Conservation (phyloP, 1,140 invertebrate species). For the Temnothorax longispinosus region DNA sequence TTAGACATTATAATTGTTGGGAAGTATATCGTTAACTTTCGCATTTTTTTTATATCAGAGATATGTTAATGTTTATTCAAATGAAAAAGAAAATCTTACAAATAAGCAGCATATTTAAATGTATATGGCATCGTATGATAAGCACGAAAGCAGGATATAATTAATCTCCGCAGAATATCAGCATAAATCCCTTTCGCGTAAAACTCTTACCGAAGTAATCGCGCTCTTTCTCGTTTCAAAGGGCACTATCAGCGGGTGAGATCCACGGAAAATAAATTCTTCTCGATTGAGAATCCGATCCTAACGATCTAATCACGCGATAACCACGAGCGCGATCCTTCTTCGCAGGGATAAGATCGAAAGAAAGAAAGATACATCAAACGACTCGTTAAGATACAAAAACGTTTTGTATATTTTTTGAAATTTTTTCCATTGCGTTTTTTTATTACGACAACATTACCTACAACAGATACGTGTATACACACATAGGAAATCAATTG, state of each 20-base stretch:
- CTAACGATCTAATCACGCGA: slow-evolving; percentile 52
- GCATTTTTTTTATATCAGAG: too few species aligned
- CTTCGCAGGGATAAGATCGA: slow-evolving; percentile 48
- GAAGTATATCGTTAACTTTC: not conserved
- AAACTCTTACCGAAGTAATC: slow-evolving; percentile 31
- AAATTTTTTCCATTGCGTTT: slow-evolving; percentile 5
- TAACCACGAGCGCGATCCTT: slow-evolving; percentile 56
- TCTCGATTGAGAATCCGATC: slow-evolving; percentile 22
- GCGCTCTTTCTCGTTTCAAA: slow-evolving; percentile 40
- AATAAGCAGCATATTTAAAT: not conserved
- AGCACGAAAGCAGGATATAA: not conserved
- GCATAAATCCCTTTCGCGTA: slow-evolving; percentile 19
- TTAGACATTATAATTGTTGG: not conserved
- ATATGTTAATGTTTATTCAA: not conserved
- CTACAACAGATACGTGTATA: too few species aligned
- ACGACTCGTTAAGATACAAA: slow-evolving; percentile 45
- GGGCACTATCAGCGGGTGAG: not conserved
- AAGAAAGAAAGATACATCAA: slow-evolving; percentile 32
- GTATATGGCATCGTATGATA: not conserved
- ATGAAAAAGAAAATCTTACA: not conserved
- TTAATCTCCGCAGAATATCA: slow-evolving; percentile 32
- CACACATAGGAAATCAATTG: not conserved
- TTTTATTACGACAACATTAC: not conserved
- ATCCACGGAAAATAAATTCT: slow-evolving; percentile 59
- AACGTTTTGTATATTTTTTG: not conserved